phyloP scores from a whole-genome alignment of 2,888 invertebrate species.

The Podotricha telesiphe region DNA sequence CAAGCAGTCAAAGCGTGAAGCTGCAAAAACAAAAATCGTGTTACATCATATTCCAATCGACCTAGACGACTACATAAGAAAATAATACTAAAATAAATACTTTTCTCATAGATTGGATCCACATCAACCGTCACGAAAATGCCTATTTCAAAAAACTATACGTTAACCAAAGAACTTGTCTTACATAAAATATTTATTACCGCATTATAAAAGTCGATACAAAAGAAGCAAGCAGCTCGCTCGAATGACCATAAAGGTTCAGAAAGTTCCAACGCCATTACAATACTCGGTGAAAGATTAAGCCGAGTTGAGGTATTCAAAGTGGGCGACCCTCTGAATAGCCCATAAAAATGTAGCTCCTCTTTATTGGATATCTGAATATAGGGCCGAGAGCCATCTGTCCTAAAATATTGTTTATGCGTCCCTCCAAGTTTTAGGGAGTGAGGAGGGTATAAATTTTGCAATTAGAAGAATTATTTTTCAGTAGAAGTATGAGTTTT shows the following conservation, averaged over 20 bases:
- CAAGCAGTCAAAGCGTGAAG: too few species aligned
- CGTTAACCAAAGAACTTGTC: neutral
- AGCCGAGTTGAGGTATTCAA: constrained; percentile 69
- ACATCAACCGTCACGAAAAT: neutral
- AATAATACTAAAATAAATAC: neutral
- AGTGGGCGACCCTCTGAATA: constrained; percentile 65
- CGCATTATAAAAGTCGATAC: constrained; percentile 9
- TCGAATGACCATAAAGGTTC: constrained; percentile 54
- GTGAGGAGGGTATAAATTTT: constrained; percentile 38
- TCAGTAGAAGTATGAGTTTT: constrained; percentile 24
- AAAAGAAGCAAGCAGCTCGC: constrained; percentile 35
- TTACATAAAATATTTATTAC: constrained; percentile 14
- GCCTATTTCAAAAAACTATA: neutral
- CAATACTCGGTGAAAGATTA: constrained; percentile 73
- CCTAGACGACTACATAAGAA: neutral
- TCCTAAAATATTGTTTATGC: constrained; percentile 50
- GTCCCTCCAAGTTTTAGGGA: constrained; percentile 41
- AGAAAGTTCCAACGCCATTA: constrained; percentile 62
- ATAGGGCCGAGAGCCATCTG: constrained; percentile 57
- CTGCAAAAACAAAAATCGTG: too few species aligned
- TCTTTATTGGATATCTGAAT: constrained; percentile 69
- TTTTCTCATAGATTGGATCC: neutral
- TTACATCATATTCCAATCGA: too few species aligned
- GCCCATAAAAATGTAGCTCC: constrained; percentile 69
- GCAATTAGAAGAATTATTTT: constrained; percentile 32